Base-by-base conservation (phyloP, 2,113 vertebrate genomes). In the Myrmecobius fasciatus region DNA sequence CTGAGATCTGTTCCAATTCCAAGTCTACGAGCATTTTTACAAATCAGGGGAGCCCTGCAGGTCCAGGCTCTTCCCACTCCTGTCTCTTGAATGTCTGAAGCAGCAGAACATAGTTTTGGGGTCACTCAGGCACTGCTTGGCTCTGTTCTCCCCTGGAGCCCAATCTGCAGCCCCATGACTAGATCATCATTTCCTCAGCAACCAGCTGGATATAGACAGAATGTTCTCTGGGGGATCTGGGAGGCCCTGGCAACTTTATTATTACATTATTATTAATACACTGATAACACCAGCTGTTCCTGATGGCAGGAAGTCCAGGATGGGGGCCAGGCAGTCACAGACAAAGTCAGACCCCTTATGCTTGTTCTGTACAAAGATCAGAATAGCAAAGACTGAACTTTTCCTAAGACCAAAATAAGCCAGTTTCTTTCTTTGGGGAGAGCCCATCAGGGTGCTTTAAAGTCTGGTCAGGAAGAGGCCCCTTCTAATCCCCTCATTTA, bases 211-310 rank as follows among this genome's bases (percentile, higher is more conserved):
- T 43, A n/a, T n/a, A 43, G 67, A 83, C 67, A 83, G n/a, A 43
- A 83, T 43, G 67, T 83, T 43, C 67, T 83, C 67, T 2, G 20
- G 67, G 67, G n/a, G 67, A 43, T 83, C 67, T n/a, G 5, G 1
- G 67, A 83, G 67, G 67, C 67, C n/a, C 67, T 83, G 67, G 67
- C 67, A 83, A 83, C n/a, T 43, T 43, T n/a, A 83, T 83, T 43
- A 83, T 83, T 43, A 83, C 67, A 83, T 83, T 83, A n/a, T 83
- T 83, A 83, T 83, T 83, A 83, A 83, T 83, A 43, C n/a, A 83
- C 67, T 83, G 43, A 83, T 83, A 83, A 83, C 20, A 83, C 67
- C 67, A 83, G 67, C 67, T 83, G 67, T 43, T 83, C 5, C 67
- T 43, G 17, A n/a, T 43, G 67, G n/a, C n/a, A 83, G 67, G 67